Base-by-base conservation (phyloP, 2,888 invertebrate genomes). In the Leptinotarsa haldemani region DNA sequence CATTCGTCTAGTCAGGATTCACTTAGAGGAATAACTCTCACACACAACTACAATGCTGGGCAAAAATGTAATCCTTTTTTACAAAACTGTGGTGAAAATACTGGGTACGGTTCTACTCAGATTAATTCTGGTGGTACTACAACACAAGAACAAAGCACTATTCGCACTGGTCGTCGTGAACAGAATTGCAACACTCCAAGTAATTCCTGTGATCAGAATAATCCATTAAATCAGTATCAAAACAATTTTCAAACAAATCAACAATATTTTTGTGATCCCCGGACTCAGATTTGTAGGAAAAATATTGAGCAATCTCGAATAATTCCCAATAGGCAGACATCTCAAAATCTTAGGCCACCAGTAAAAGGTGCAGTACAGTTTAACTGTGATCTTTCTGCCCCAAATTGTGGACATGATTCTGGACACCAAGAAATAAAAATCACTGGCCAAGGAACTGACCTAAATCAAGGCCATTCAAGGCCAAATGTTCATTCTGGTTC, bases 261-360 rank as follows among this genome's bases (percentile, higher is more conserved):
- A n/a, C 67, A 53, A 48, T 67, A 58, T 30, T 13, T 18, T 2
- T 74, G 74, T 48, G 70, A 74, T 64, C 67, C 70, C 4, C 70
- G 70, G 25, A 52, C 61, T 47, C 68, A 53, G 18, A 46, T 63
- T 3, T 74, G 74, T 56, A 68, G 74, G 30, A 67, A 70, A n/a
- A 61, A 25, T 18, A n/a, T 13, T 25, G 50, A 25, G 9, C 61
- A 66, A 56, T 25, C 65, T 30, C 30, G n/a, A 15, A 67, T n/a
- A 15, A 9, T 30, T 52, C n/a, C 18, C n/a, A 18, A 50, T 18
- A 40, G 40, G 9, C 65, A 5, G 25, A 50, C 48, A 69, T 48
- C 47, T 20, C 69, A 69, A n/a, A 48, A 47, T 61, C 13, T 1
- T 30, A 48, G 47, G 40, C 25, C 16, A 18, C 3, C 18, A n/a